Base-by-base conservation (phyloP, 2,888 invertebrate genomes). In the Candidula unifasciata region DNA sequence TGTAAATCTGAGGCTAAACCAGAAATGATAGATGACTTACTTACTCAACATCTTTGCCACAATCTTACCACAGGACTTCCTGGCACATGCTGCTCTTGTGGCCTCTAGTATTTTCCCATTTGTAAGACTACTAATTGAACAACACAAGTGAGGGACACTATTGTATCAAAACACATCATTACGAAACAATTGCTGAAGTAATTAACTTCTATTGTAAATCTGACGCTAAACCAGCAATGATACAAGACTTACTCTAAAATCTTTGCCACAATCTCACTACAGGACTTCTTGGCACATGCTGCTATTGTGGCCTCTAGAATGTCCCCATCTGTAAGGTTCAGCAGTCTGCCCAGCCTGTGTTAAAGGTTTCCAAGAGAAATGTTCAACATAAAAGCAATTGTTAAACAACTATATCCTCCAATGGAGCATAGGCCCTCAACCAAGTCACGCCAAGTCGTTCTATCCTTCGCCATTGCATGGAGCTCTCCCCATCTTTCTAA, bases 301-400 rank as follows among this genome's bases (percentile, higher is more conserved):
- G 66, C 60, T 30, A 78, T 64, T 16, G 44, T 52, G 37, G 54
- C 88, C 27, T 90, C 90, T n/a, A 88, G 88, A 5, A 92, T 82
- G 35, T 87, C 86, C 3, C 88, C 86, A 24, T 88, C 87, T 10
- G 89, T 84, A 21, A 92, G 87, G 64, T 88, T 86, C 66, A 92
- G 87, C 21, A 92, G 82, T 35, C 89, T 88, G 30, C 90, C 90
- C 44, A 92, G 83, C 60, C 92, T 92, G 86, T 54, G 82, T 87
- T 60, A 84, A 74, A 52, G 33, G 30, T 16, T 54, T 5, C 18
- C 21, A 24, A 54, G 35, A 84, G 35, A 60, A 60, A 60, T n/a
- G 21, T 60, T 21, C 6, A 60, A 24, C 3, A 24, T 60, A 60
- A 13, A 5, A 44, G 13, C 8, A n/a, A n/a, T n/a, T n/a, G n/a